A percentile compares a stretch with the other conserved stretches of the same genome.
Evolutionary conservation across 2,113 vertebrate species (phyloP).

Genomic region (Cricetomys ansorgei): DNA sequence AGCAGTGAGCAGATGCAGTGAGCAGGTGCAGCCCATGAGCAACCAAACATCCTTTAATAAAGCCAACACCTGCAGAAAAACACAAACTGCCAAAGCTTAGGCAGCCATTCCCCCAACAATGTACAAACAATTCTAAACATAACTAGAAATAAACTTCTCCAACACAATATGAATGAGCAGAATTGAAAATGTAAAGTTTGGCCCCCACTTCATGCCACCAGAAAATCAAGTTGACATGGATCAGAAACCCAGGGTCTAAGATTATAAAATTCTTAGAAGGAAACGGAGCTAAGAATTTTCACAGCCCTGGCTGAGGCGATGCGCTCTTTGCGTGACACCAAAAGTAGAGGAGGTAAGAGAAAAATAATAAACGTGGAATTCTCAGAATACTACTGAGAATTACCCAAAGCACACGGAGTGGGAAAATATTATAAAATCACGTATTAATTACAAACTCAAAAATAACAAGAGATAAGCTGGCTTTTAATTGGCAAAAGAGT

Average conservation of each 20-base stretch:
- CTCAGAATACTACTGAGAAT: neutral
- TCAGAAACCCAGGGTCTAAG: neutral
- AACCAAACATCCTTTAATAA: too few species aligned
- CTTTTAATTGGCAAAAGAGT: neutral
- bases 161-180: neutral
- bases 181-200: neutral
- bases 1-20: too few species aligned
- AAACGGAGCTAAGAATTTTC: neutral
- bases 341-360: neutral
- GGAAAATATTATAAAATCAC: constrained; percentile 4
- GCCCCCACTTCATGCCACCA: neutral
- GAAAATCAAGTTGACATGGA: constrained; percentile 21
- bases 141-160: too few species aligned
- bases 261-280: constrained; percentile 47
- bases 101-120: too few species aligned
- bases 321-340: neutral
- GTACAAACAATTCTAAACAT: too few species aligned
- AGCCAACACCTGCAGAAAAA: too few species aligned
- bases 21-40: too few species aligned
- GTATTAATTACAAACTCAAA: neutral
- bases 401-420: neutral
- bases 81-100: too few species aligned
- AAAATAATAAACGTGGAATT: neutral
- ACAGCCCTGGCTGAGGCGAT: neutral
- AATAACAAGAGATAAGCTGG: neutral